Evolutionary conservation across 2,113 vertebrate species (phyloP).

Genomic region (Rhinopomastus cyanomelas): DNA sequence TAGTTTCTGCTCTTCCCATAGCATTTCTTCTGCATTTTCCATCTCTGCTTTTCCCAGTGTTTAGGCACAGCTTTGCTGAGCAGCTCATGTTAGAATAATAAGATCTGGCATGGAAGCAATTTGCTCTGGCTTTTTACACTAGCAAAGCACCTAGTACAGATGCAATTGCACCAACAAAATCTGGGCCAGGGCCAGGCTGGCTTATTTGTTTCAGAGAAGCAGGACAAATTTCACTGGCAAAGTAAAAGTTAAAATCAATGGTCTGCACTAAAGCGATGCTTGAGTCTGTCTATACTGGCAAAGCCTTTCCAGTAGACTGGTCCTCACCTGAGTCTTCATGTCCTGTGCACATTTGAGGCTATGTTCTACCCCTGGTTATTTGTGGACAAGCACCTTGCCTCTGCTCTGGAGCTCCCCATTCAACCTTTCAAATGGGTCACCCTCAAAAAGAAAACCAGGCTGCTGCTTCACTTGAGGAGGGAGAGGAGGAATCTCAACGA

Average conservation of each 20-base stretch:
- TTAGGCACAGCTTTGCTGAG: neutral
- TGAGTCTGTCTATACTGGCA: neutral
- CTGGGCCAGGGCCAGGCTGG: neutral
- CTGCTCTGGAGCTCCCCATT: neutral
- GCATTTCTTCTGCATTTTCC: neutral
- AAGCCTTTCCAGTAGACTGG: neutral
- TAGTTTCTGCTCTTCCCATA: neutral
- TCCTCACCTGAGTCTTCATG: neutral
- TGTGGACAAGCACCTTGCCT: neutral
- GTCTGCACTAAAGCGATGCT: neutral
- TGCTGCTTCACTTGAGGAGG: rapidly evolving
- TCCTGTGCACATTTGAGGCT: neutral
- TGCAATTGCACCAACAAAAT: neutral
- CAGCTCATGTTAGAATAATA: neutral
- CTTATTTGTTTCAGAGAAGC: neutral
- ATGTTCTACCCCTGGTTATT: neutral
- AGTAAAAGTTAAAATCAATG: neutral
- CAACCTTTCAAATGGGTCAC: neutral
- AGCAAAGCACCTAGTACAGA: neutral
- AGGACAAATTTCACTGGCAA: neutral
- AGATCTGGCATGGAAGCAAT: neutral
- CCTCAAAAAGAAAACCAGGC: neutral
- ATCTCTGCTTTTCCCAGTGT: neutral
- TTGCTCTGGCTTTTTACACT: neutral
- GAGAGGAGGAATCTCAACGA: neutral